These are phyloP conservation scores for Pseudochirops corinnae DNA, from an alignment of 2,797 vertebrate genomes.

Conservation along the genomic window DNA sequence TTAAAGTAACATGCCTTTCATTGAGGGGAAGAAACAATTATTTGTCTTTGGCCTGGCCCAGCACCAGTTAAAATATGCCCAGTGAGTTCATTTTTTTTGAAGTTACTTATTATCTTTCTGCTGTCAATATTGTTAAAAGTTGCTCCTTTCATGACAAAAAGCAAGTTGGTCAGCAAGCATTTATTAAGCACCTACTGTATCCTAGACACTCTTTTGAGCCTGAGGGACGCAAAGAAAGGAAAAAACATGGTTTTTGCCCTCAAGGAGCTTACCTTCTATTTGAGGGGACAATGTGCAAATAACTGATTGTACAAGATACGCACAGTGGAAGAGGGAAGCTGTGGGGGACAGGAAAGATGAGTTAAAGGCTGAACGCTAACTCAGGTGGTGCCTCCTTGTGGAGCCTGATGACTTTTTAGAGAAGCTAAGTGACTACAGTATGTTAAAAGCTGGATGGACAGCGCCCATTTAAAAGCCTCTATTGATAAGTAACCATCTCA, in stretches of 20 bases:
- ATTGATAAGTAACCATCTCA: neutral
- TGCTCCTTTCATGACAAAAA: constrained; percentile 38
- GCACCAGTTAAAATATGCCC: neutral
- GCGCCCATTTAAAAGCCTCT: constrained; percentile 8
- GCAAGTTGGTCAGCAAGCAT: neutral
- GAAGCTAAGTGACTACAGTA: neutral
- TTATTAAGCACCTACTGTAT: neutral
- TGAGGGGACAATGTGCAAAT: neutral
- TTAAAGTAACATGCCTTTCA: constrained; percentile 25
- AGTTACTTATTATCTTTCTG: neutral
- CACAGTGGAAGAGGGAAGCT: neutral
- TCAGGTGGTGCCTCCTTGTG: neutral
- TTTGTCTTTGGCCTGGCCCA: neutral
- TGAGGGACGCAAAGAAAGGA: neutral
- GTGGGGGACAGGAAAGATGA: neutral
- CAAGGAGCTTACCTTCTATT: neutral
- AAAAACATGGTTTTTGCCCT: neutral
- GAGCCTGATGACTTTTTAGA: neutral
- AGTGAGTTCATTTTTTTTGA: neutral
- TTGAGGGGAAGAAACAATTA: constrained; percentile 2
- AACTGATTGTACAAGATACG: neutral
- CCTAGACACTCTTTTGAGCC: neutral
- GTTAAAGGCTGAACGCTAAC: neutral
- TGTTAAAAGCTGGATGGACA: neutral
- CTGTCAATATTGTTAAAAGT: neutral